Evolutionary conservation across 2,113 vertebrate species (phyloP).

Genomic region (Desmodus rotundus): DNA sequence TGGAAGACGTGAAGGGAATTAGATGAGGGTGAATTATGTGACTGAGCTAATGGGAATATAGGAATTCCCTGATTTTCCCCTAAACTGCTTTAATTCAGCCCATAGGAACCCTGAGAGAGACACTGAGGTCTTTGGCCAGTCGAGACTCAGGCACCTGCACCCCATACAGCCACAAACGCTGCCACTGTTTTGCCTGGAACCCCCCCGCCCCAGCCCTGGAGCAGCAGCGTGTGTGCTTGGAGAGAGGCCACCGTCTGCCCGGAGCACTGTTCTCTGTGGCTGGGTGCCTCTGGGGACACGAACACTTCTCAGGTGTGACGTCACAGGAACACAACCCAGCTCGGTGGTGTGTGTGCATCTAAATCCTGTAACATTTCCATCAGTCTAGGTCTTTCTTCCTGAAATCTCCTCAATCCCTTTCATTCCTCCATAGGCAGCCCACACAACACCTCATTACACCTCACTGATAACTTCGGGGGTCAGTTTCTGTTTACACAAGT

Average conservation of each 20-base stretch:
- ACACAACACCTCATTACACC: not conserved
- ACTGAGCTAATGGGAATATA: not conserved
- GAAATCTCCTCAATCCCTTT: not conserved
- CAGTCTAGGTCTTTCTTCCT: not conserved
- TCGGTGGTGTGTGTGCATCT: accelerated
- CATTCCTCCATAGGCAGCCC: too few species aligned
- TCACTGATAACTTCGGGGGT: not conserved
- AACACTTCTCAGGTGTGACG: not conserved
- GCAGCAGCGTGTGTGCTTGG: too few species aligned
- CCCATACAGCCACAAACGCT: not conserved
- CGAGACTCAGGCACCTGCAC: not conserved
- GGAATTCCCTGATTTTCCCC: too few species aligned
- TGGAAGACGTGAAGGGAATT: not conserved
- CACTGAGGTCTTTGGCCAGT: not conserved
- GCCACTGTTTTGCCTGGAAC: too few species aligned
- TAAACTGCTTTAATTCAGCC: not conserved
- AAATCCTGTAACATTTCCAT: not conserved
- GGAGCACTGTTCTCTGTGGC: too few species aligned
- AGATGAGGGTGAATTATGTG: not conserved
- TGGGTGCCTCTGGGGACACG: accelerated
- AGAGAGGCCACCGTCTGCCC: too few species aligned
- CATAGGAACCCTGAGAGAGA: not conserved
- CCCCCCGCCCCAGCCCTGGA: too few species aligned
- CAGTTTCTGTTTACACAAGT: not conserved
- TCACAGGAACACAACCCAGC: too few species aligned